Evolutionary conservation across 2,888 invertebrate species (phyloP).

Genomic region (Meliscaeva auricollis): DNA sequence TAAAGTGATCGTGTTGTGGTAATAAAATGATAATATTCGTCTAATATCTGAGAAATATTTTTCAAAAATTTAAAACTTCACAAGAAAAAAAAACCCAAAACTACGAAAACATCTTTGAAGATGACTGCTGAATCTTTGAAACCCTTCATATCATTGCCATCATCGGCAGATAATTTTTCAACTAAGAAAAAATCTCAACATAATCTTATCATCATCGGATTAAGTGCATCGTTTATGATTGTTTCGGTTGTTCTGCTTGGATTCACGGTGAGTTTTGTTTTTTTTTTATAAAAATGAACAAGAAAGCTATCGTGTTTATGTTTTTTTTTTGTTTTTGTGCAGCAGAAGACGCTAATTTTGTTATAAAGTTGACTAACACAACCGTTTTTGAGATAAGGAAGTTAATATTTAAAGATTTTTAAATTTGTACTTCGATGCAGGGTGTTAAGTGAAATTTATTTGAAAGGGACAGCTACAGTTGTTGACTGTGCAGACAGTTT

Average conservation of each 20-base stretch:
- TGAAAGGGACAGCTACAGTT: no score
- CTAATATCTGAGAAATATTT: constrained; percentile 42
- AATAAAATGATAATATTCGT: constrained; percentile 58
- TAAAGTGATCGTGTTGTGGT: constrained; percentile 58
- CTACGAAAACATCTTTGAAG: constrained; percentile 30
- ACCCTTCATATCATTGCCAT: constrained; percentile 82
- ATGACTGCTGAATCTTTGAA: constrained; percentile 84
- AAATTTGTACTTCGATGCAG: neutral
- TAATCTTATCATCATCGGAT: constrained; percentile 79
- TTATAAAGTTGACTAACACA: constrained; percentile 1
- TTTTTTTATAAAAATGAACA: neutral
- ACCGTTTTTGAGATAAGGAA: constrained; percentile 13
- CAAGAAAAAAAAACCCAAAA: neutral
- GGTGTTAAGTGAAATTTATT: neutral
- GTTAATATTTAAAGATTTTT: neutral
- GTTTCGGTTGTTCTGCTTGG: constrained; percentile 79
- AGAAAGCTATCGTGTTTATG: neutral
- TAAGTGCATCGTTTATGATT: constrained; percentile 78
- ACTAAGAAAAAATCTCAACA: constrained; percentile 78
- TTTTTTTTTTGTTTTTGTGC: neutral
- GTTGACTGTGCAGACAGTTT: no score
- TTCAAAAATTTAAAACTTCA: constrained; percentile 49
- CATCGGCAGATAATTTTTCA: constrained; percentile 80
- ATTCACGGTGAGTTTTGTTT: constrained; percentile 80
- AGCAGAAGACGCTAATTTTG: constrained; percentile 17